Evolutionary conservation across 2,888 invertebrate species (phyloP), one percentile per base, ranked within the genome.

Genomic region (Xanthia togata): DNA sequence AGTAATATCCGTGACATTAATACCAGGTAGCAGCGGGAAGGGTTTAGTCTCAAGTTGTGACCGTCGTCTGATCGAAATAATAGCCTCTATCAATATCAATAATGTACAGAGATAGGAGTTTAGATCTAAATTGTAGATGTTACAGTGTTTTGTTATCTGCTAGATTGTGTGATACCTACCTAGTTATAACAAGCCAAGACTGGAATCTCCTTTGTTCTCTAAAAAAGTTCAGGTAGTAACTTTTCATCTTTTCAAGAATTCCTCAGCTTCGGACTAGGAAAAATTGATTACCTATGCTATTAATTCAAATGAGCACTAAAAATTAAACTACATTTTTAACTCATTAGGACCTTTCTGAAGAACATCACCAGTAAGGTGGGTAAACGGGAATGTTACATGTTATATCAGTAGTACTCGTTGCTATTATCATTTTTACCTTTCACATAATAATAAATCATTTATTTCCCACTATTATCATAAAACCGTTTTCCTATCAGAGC

Each of bases 21-120:
- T 83, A 82, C 50, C 79, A 86, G 86, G 86, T 87, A 87, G 74
- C 73, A 38, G 44, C 4, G 35, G 67, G 68, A 83, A 82, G 81
- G 87, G 86, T 79, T 78, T 72, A 65, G 55, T 74, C 71, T 70
- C 70, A 78, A 84, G 75, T 81, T 81, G 76, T 82, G 76, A 84
- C 82, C 78, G 79, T 65, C 71, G 74, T 78, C 76, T 81, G 79
- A 87, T 87, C 83, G 75, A 82, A 87, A 77, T 83, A 77, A 85
- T 83, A 76, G 38, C 81, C 38, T 73, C 23, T 64, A 64, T 70
- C 65, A 78, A 60, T 55, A 69, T 59, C 38, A 41, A 63, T 35
- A 62, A 6, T 50, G 17, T 38, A 23, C 8, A 8, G 11, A 60
- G 50, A 60, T 47, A 23, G 20, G 23, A 53, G 20, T 44, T 77